Evolutionary conservation across 2,888 invertebrate genomes (phyloP).

Genomic region (Unio pictorum): DNA sequence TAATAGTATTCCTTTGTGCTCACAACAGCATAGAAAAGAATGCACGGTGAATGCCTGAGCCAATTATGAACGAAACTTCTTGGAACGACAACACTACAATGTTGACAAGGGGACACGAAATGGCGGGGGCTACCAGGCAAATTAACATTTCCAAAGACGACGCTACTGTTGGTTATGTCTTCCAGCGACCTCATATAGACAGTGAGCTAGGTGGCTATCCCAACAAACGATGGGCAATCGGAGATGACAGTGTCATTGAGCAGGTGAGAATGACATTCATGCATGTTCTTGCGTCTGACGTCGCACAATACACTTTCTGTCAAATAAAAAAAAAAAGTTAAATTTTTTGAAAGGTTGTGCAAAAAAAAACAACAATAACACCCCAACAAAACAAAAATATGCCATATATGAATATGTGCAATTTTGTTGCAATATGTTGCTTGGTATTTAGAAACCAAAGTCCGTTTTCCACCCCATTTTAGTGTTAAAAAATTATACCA

Average conservation of each 20-base stretch:
- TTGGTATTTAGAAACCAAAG: no score
- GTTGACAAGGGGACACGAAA: slow-evolving; percentile 58
- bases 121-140: slow-evolving; percentile 56
- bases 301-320: neutral
- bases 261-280: slow-evolving; percentile 47
- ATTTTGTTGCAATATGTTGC: no score
- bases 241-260: slow-evolving; percentile 87
- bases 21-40: slow-evolving; percentile 43
- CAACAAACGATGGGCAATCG: slow-evolving; percentile 82
- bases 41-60: slow-evolving; percentile 61
- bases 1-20: slow-evolving; percentile 13
- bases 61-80: slow-evolving; percentile 69
- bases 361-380: no score
- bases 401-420: no score
- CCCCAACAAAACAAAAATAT: no score
- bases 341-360: no score
- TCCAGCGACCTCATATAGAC: slow-evolving; percentile 86
- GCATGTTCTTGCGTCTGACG: neutral
- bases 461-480: no score
- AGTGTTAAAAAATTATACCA: no score
- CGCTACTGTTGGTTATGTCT: slow-evolving; percentile 93
- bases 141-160: slow-evolving; percentile 82
- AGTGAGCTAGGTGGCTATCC: slow-evolving; percentile 78
- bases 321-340: no score
- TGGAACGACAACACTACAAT: slow-evolving; percentile 64